Percentiles rank a stretch among this genome's conserved stretches.
Evolutionary conservation across 2,888 invertebrate genomes (phyloP).

Genomic region (Agrotis segetum): DNA sequence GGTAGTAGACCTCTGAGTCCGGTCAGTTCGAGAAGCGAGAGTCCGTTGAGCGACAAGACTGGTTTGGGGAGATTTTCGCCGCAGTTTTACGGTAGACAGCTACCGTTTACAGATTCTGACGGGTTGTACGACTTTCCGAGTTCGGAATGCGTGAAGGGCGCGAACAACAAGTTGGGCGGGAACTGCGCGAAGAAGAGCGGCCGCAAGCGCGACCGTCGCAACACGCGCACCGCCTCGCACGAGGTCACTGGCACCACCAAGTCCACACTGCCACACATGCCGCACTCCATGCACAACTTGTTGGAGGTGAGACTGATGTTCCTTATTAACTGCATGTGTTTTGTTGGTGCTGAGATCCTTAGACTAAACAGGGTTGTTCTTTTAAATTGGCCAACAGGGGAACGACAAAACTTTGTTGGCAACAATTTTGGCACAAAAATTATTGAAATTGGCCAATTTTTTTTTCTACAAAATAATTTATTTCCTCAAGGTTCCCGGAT

Average conservation of each 20-base stretch:
- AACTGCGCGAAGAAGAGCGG: conserved; percentile 92
- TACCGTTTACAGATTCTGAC: conserved; percentile 95
- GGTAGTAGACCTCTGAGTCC: conserved; percentile 92
- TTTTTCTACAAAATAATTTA: background rate
- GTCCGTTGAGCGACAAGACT: conserved; percentile 94
- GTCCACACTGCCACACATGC: conserved; percentile 89
- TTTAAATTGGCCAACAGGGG: no score
- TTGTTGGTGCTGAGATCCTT: background rate
- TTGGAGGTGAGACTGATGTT: conserved; percentile 87
- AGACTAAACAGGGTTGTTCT: no score
- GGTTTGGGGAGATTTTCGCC: conserved; percentile 93
- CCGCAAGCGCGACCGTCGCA: conserved; percentile 92
- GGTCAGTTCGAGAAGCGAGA: conserved; percentile 95
- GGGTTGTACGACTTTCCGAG: conserved; percentile 95
- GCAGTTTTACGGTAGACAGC: conserved; percentile 93
- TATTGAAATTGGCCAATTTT: no score
- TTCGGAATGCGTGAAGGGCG: conserved; percentile 92
- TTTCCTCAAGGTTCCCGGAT: conserved; percentile 80
- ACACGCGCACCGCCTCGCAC: conserved; percentile 88
- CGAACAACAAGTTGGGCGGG: conserved; percentile 85
- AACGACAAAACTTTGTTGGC: no score
- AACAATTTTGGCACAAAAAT: no score
- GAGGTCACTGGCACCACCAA: conserved; percentile 88
- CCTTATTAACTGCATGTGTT: background rate
- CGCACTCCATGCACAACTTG: conserved; percentile 90